These are phyloP conservation scores for Chionodraco myersi DNA, from an alignment of 2,113 vertebrate species.

Conservation along the genomic window DNA sequence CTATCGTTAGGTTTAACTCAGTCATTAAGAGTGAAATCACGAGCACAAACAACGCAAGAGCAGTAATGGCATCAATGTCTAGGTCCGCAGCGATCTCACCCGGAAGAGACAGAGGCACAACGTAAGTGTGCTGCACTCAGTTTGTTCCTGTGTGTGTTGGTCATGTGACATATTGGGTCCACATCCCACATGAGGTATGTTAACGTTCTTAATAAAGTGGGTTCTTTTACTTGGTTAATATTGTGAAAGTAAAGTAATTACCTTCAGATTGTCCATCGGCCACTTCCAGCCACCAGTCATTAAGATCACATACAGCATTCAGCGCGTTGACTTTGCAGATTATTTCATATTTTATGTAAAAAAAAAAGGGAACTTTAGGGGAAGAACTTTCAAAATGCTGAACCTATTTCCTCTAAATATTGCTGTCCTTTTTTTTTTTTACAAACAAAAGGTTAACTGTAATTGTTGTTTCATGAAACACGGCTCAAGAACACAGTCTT, in stretches of 20 bases:
- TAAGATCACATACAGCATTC: too few relatives aligned
- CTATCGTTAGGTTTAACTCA: not conserved
- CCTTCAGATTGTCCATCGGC: not conserved
- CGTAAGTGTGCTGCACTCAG: not conserved
- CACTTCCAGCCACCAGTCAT: not conserved
- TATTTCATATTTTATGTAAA: too few relatives aligned
- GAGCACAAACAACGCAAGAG: not conserved
- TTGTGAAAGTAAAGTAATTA: not conserved
- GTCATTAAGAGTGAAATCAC: not conserved
- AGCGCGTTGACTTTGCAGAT: too few relatives aligned
- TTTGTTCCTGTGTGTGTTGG: not conserved
- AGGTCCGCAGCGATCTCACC: not conserved
- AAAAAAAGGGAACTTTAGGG: too few relatives aligned
- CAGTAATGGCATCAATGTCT: not conserved
- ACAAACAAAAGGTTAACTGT: too few relatives aligned
- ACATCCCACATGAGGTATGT: not conserved
- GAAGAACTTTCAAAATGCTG: too few relatives aligned
- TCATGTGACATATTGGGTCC: not conserved
- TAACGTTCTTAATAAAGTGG: not conserved
- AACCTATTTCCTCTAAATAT: too few relatives aligned
- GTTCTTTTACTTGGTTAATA: not conserved
- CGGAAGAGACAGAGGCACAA: not conserved
- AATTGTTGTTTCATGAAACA: too few relatives aligned
- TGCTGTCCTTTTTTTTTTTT: too few relatives aligned
- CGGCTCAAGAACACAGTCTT: not conserved